These are phyloP conservation scores for Amblyopsis rosae DNA, from an alignment of 2,113 vertebrate genomes.

Conservation along the genomic window DNA sequence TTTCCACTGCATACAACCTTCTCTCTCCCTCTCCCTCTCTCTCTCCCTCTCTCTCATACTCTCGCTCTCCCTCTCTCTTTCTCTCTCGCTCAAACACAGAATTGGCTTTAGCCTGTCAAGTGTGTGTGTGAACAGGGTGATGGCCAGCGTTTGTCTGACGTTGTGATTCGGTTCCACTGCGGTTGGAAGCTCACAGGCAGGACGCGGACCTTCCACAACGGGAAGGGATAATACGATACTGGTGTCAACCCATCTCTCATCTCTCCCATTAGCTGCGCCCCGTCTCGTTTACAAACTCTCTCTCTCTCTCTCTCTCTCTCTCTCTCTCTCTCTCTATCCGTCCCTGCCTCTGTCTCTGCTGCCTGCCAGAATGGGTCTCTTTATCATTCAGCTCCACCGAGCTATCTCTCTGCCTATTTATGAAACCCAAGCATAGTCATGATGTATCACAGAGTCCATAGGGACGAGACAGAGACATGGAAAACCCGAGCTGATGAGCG, in stretches of 20 bases:
- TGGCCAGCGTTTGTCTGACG: too few relatives aligned
- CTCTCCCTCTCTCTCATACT: slow-evolving; percentile 27
- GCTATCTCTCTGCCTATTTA: slow-evolving; percentile 28
- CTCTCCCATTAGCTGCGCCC: neutral
- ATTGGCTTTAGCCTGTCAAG: neutral
- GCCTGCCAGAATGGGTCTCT: neutral
- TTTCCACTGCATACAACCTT: neutral
- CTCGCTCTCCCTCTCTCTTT: neutral
- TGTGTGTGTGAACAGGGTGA: neutral
- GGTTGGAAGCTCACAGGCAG: neutral
- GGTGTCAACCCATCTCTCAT: neutral
- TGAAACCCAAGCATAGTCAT: slow-evolving; percentile 20
- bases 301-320: neutral
- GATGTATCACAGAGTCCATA: slow-evolving; percentile 46
- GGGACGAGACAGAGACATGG: slow-evolving; percentile 12
- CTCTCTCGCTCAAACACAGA: neutral
- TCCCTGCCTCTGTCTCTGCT: neutral
- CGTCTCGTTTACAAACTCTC: neutral
- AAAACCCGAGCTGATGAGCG: neutral
- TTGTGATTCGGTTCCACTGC: neutral
- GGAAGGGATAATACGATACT: neutral
- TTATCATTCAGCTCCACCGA: neutral
- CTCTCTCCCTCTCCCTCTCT: slow-evolving; percentile 1
- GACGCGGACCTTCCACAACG: neutral
- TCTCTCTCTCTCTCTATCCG: neutral